Evolutionary conservation across 2,113 vertebrate genomes (phyloP), one percentile per base, ranked within the genome.

Genomic region (Callorhinus ursinus): DNA sequence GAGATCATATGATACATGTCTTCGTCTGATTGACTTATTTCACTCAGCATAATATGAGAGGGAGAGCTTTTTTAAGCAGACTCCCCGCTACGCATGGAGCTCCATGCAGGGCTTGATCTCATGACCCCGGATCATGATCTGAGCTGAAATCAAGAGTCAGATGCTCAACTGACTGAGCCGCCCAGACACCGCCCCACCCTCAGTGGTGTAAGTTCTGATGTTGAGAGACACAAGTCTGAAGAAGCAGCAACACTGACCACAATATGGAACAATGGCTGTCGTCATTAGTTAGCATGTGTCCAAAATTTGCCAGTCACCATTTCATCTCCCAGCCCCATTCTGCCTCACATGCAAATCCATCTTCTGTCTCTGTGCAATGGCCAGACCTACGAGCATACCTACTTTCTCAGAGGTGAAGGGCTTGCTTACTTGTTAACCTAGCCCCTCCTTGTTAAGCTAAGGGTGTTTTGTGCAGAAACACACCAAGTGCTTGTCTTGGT

Each of bases 251-350:
- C 2, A 8, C 19, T 28, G 67, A 77, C 22, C 63, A 36, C 22
- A 0, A 0, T 14, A 1, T 10, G 69, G 21, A 14, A 5, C 22
- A 22, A 1, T 14, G 13, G 22, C 33, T 1, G 14, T 21, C 4
- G 0, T 21, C 51, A 0, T 36, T 12, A 46, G 82, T 49, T 55
- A 49, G 59, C 3, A 51, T 33, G 53, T 9, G 8, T 33, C 74
- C 16, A 4, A 19, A 33, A 72, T 55, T n/a, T 49, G 19, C 39
- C 14, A 22, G 39, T 51, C 67, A 16, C 21, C 19, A 5, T 53
- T 49, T 16, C 4, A 21, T 7, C 16, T 65, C 53, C 65, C 15
- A 28, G 14, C 42, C 80, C 59, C 42, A 0, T 51, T 33, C 28
- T 5, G 2, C 19, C 46, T 31, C 49, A 36, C 9, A 0, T 3